These are phyloP conservation scores for Larimichthys crocea DNA, from an alignment of 2,113 vertebrate genomes.

Conservation along the genomic window DNA sequence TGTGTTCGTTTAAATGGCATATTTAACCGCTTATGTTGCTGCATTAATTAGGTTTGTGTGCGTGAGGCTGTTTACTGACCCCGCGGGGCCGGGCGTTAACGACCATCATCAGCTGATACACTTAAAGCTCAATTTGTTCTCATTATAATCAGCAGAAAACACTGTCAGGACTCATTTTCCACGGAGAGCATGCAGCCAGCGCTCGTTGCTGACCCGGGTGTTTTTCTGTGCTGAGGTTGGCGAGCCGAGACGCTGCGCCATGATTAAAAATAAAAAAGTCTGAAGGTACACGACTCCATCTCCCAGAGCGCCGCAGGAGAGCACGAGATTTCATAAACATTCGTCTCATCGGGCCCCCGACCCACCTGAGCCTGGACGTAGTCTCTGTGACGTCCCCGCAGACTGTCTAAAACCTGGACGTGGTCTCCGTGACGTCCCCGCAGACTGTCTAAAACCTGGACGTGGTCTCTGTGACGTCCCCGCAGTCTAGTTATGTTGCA, in stretches of 20 bases:
- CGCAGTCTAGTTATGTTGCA: not conserved
- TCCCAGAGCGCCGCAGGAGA: not conserved
- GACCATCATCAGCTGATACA: conserved; percentile 44
- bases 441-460: too few relatives aligned
- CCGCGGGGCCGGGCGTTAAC: conserved; percentile 29
- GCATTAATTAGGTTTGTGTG: conserved; percentile 54
- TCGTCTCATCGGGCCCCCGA: not conserved
- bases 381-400: too few relatives aligned
- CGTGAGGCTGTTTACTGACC: conserved; percentile 53
- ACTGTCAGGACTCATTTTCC: conserved; percentile 61
- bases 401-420: too few relatives aligned
- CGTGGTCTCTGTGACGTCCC: too few relatives aligned
- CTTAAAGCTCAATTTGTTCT: conserved; percentile 71
- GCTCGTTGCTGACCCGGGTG: conserved; percentile 55
- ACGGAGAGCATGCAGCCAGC: conserved; percentile 16
- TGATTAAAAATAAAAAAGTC: conserved; percentile 43
- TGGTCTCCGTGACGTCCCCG: too few relatives aligned
- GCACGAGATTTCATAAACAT: not conserved
- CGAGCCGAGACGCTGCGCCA: not conserved
- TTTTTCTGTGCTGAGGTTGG: conserved; percentile 21
- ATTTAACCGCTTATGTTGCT: conserved; percentile 17
- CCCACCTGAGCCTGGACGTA: too few relatives aligned
- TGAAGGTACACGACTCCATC: not conserved
- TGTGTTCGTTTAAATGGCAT: conserved; percentile 21
- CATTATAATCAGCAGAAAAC: conserved; percentile 71